Conservation (phyloP, 2,888 invertebrate genomes). For the Caenorhabditis afra region DNA sequence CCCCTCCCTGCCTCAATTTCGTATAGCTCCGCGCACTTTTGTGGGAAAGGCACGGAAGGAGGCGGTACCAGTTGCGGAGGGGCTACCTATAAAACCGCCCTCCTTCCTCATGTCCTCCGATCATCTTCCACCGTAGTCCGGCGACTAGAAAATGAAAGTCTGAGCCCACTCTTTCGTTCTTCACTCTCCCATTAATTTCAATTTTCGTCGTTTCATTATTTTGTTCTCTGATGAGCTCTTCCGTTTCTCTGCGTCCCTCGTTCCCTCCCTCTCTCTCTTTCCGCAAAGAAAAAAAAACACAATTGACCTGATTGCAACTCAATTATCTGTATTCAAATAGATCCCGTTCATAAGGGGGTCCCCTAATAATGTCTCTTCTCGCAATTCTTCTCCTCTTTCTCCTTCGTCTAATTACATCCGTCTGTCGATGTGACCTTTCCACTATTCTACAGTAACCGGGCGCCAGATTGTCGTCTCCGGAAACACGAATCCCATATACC, state of each 20-base stretch:
- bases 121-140: too few relatives aligned
- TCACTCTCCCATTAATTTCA: background rate
- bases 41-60: slow-evolving; percentile 21
- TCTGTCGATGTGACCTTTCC: slow-evolving; percentile 27
- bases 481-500: slow-evolving; percentile 23
- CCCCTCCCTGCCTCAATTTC: slow-evolving; percentile 22
- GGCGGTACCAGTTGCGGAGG: slow-evolving; percentile 24
- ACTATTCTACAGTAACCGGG: slow-evolving; percentile 28
- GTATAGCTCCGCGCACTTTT: slow-evolving; percentile 50
- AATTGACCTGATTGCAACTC: slow-evolving; percentile 42
- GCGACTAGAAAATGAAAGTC: too few relatives aligned
- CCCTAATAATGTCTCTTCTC: slow-evolving; percentile 5
- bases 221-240: background rate
- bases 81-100: slow-evolving; percentile 24
- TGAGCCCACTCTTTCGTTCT: background rate
- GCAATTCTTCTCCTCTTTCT: slow-evolving; percentile 10
- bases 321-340: slow-evolving; percentile 51
- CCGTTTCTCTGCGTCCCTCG: slow-evolving; percentile 1
- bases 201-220: background rate
- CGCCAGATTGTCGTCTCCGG: slow-evolving; percentile 29
- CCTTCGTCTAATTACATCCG: slow-evolving; percentile 19
- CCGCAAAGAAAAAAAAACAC: slow-evolving; percentile 9
- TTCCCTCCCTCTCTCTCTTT: background rate
- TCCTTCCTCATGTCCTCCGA: too few relatives aligned
- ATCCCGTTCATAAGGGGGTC: slow-evolving; percentile 24